Conservation (phyloP, 2,113 vertebrate species). For the Phyllopteryx taeniolatus region DNA sequence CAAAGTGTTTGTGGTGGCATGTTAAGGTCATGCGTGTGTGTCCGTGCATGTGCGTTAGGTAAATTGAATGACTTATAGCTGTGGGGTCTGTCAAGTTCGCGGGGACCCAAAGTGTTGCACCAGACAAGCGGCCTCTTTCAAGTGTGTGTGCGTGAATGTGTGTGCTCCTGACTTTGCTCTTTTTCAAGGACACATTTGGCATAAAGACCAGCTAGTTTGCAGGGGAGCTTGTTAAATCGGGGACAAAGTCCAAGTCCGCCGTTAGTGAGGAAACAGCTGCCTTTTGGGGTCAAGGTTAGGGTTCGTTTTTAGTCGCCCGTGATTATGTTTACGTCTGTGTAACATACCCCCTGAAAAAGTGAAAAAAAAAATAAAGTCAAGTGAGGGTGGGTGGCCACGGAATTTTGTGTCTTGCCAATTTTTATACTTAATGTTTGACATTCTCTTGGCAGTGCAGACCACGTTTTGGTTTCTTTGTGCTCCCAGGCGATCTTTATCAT, state of each 20-base stretch:
- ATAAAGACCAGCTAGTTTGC: constrained; percentile 2
- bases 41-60: neutral
- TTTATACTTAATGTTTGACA: constrained; percentile 57
- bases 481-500: constrained; percentile 51
- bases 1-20: neutral
- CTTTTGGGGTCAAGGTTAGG: constrained; percentile 6
- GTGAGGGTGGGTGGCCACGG: constrained; percentile 21
- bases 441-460: constrained; percentile 42
- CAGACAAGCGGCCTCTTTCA: constrained; percentile 1
- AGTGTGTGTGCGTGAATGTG: neutral
- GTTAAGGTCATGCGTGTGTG: neutral
- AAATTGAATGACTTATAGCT: constrained; percentile 2
- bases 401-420: constrained; percentile 32
- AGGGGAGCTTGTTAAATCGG: constrained; percentile 7
- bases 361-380: neutral
- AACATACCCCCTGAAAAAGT: neutral
- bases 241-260: constrained; percentile 9
- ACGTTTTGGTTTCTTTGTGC: constrained; percentile 42
- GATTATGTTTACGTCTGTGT: neutral
- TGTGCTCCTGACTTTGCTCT: constrained; percentile 10
- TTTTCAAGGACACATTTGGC: constrained; percentile 10
- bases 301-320: neutral
- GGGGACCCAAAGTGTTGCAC: constrained; percentile 1
- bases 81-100: neutral
- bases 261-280: constrained; percentile 6